Conservation (phyloP, 2,888 invertebrate species). For the Aspidiotus rigidus region DNA sequence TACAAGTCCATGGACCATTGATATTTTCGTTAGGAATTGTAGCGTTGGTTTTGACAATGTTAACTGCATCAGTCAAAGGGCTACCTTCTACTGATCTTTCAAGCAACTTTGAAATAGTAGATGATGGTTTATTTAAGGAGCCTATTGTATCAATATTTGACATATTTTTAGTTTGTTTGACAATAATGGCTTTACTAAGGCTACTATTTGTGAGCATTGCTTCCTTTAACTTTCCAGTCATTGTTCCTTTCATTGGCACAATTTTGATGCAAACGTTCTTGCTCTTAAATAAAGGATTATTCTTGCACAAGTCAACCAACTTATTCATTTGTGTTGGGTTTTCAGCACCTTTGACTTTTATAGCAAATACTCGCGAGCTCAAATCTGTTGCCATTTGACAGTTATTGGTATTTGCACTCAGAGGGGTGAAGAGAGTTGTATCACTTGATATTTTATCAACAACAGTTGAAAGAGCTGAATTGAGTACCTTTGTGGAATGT, state of each 20-base stretch:
- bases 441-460: background rate
- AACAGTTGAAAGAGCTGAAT: no score
- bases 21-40: conserved; percentile 26
- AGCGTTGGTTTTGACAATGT: background rate
- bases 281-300: conserved; percentile 20
- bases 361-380: conserved; percentile 20
- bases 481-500: background rate
- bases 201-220: background rate
- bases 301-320: conserved; percentile 23
- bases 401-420: background rate
- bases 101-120: background rate
- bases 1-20: conserved; percentile 69
- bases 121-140: background rate
- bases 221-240: conserved; percentile 18
- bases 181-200: conserved; percentile 22
- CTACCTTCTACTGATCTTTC: background rate
- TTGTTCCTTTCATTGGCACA: conserved; percentile 17
- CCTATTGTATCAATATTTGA: background rate
- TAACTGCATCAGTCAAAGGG: background rate
- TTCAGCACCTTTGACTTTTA: conserved; percentile 24
- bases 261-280: conserved; percentile 24
- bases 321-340: conserved; percentile 22
- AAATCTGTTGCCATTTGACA: background rate
- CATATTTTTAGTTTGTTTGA: conserved; percentile 6
- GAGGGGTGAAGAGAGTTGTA: background rate